These are phyloP conservation scores for Entomobrya multifasciata DNA, from an alignment of 2,888 invertebrate species.

Conservation along the genomic window DNA sequence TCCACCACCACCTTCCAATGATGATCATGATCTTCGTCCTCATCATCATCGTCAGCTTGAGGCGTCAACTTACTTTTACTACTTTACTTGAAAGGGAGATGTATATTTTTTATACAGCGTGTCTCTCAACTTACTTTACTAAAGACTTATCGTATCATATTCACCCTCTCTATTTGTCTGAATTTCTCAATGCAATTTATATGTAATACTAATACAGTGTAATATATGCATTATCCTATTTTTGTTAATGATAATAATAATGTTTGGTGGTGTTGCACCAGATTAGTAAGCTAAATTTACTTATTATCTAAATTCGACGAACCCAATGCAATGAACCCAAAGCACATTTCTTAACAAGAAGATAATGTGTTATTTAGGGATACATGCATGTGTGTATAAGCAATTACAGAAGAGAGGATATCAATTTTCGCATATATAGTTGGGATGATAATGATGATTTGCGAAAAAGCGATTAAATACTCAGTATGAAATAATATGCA, in stretches of 20 bases:
- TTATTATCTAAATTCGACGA: too few species aligned
- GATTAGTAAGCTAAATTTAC: too few species aligned
- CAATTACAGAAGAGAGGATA: slow-evolving; percentile 39
- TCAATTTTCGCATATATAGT: slow-evolving; percentile 49
- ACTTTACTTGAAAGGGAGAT: not conserved
- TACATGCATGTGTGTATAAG: too few species aligned
- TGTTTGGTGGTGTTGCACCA: not conserved
- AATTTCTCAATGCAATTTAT: too few species aligned
- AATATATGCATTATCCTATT: too few species aligned
- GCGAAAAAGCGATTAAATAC: slow-evolving; percentile 50
- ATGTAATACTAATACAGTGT: too few species aligned
- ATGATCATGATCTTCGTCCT: too few species aligned
- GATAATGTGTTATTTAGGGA: too few species aligned
- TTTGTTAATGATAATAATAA: slow-evolving; percentile 39
- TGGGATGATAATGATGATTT: slow-evolving; percentile 19
- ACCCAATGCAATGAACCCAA: too few species aligned
- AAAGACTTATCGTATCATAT: slow-evolving; percentile 41
- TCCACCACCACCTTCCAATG: not conserved
- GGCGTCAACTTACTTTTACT: slow-evolving; percentile 68
- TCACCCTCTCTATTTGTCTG: not conserved
- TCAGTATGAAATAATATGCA: too few species aligned
- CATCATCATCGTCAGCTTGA: too few species aligned
- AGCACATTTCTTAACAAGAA: not conserved
- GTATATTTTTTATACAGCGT: not conserved
- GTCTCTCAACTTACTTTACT: slow-evolving; percentile 11